phyloP scores from a whole-genome alignment of 2,113 vertebrate genomes.

The Macquaria ambigua region DNA sequence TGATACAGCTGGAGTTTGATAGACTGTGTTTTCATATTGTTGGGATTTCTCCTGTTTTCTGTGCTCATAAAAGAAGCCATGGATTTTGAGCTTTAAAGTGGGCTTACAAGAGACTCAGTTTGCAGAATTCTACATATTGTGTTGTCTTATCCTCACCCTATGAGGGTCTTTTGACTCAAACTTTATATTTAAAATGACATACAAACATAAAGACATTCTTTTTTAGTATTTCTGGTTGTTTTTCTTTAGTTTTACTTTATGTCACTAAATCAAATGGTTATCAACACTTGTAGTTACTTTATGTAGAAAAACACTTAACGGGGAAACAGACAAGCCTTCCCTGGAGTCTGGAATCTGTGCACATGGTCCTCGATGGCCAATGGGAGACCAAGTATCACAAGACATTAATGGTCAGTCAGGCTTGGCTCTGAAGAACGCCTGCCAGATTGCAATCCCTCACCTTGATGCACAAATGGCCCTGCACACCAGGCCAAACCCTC shows the following conservation, averaged over 20 bases:
- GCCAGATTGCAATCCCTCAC: slow-evolving; percentile 73
- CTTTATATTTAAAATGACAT: neutral
- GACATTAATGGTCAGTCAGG: slow-evolving; percentile 63
- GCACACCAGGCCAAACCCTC: slow-evolving; percentile 41
- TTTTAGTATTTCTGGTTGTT: neutral
- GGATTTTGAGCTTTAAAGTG: slow-evolving; percentile 4
- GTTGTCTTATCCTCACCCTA: neutral
- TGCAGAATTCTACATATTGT: neutral
- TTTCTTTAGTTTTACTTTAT: neutral
- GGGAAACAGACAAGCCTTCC: neutral
- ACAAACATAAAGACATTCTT: neutral
- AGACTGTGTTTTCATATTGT: neutral
- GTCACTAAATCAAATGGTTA: neutral
- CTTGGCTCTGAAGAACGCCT: slow-evolving; percentile 34
- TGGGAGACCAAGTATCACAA: slow-evolving; percentile 38
- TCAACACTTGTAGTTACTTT: neutral
- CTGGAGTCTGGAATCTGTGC: neutral
- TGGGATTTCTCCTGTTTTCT: neutral
- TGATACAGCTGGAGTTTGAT: neutral
- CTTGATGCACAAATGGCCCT: slow-evolving; percentile 59
- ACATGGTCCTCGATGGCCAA: slow-evolving; percentile 15
- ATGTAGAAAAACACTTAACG: slow-evolving; percentile 1
- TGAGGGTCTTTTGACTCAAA: neutral
- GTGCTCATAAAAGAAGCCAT: neutral
- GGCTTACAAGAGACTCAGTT: neutral